Conservation (phyloP, 2,797 vertebrate genomes). For the Rhabdomys pumilio region DNA sequence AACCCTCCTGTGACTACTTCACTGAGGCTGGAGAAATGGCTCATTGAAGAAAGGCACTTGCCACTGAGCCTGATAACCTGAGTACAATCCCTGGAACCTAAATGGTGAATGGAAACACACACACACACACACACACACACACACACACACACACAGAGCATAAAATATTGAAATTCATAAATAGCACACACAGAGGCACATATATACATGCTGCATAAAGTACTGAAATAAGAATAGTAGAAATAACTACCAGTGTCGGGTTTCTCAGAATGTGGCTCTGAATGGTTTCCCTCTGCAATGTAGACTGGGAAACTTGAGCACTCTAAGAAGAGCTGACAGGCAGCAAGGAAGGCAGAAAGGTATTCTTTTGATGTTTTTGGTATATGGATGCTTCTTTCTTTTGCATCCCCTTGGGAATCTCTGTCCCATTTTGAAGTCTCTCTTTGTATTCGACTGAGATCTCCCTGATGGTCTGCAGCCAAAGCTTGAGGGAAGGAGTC, state of each 20-base stretch:
- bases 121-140: background rate
- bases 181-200: background rate
- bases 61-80: background rate
- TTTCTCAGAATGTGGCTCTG: conserved; percentile 92
- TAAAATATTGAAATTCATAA: conserved; percentile 40
- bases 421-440: conserved; percentile 86
- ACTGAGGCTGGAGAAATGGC: conserved; percentile 2
- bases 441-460: conserved; percentile 83
- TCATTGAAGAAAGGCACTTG: background rate
- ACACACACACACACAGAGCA: background rate
- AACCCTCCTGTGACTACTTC: conserved; percentile 5
- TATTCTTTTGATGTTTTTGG: conserved; percentile 91
- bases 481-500: conserved; percentile 86
- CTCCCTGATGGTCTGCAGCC: conserved; percentile 84
- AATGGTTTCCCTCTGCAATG: conserved; percentile 97
- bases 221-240: conserved; percentile 20
- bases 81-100: background rate
- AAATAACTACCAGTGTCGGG: conserved; percentile 87
- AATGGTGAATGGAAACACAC: background rate
- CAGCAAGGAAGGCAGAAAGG: conserved; percentile 95
- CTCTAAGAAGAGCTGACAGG: conserved; percentile 98
- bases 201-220: background rate
- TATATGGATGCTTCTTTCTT: conserved; percentile 85
- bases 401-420: conserved; percentile 86
- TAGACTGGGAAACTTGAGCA: conserved; percentile 99